Percentiles rank a stretch among this genome's conserved stretches.
These are phyloP conservation scores for Isaurus tuberculatus DNA, from an alignment of 92 coral and sea anemone species.

Conservation along the genomic window DNA sequence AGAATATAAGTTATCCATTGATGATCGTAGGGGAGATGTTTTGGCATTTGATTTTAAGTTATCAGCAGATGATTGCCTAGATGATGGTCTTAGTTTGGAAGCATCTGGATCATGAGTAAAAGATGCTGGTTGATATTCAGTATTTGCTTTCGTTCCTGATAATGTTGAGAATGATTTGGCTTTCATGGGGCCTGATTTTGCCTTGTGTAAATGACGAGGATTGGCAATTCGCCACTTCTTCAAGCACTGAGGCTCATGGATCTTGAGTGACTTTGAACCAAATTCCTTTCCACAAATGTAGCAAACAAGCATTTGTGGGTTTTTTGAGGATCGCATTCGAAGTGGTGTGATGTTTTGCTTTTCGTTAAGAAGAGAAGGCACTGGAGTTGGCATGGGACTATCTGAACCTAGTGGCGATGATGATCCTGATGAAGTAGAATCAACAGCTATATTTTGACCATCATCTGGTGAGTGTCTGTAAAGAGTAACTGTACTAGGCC, in stretches of 20 bases:
- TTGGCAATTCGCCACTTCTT: constrained; percentile 93
- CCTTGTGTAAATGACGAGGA: constrained; percentile 79
- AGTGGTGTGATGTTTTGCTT: constrained; percentile 49
- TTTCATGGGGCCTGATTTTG: constrained; percentile 59
- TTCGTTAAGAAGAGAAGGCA: constrained; percentile 34
- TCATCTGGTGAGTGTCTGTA: constrained; percentile 53
- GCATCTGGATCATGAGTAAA: not conserved
- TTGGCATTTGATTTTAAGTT: not conserved
- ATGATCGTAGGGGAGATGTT: constrained; percentile 14
- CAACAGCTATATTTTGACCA: constrained; percentile 7
- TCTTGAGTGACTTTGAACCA: constrained; percentile 88
- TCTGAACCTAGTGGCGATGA: constrained; percentile 33
- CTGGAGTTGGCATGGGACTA: constrained; percentile 39
- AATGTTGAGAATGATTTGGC: constrained; percentile 68
- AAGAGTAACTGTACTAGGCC: constrained; percentile 45
- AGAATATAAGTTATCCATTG: constrained; percentile 30
- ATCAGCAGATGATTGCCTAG: constrained; percentile 45
- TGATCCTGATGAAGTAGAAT: constrained; percentile 35
- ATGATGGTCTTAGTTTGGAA: constrained; percentile 30
- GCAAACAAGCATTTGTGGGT: constrained; percentile 86
- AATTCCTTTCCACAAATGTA: constrained; percentile 96
- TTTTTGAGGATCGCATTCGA: constrained; percentile 70
- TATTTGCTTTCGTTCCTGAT: constrained; percentile 34
- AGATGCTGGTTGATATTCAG: constrained; percentile 27
- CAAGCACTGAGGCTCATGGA: constrained; percentile 97